These are phyloP conservation scores for Spodoptera littoralis DNA, from an alignment of 2,888 invertebrate genomes.

Conservation along the genomic window DNA sequence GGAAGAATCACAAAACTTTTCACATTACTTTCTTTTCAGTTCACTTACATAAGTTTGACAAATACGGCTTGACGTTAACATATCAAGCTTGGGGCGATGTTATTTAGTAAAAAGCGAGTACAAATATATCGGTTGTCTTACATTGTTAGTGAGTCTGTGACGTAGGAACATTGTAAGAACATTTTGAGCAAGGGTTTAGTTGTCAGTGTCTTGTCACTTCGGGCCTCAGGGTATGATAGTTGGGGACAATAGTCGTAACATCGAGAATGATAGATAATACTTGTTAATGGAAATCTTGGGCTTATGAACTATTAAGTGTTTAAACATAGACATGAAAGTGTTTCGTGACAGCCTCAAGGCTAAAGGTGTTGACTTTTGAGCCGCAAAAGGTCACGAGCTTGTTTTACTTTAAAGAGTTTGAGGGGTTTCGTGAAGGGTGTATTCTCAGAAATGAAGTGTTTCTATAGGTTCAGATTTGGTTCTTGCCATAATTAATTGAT, in stretches of 20 bases:
- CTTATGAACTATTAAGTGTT: conserved; percentile 51
- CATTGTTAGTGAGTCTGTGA: conserved; percentile 71
- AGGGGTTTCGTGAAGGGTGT: neutral
- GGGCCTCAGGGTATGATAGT: conserved; percentile 70
- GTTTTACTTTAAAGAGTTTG: conserved; percentile 17
- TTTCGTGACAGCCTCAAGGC: conserved; percentile 16
- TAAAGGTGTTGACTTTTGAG: conserved; percentile 15
- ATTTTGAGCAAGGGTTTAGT: conserved; percentile 64
- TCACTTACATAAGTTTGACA: conserved; percentile 49
- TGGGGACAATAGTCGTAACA: conserved; percentile 59
- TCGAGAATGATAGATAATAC: conserved; percentile 57
- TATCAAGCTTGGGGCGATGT: conserved; percentile 41
- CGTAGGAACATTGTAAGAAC: conserved; percentile 41
- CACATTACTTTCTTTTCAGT: conserved; percentile 53
- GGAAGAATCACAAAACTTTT: conserved; percentile 44
- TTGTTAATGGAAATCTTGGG: conserved; percentile 56
- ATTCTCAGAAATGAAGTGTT: too few species aligned
- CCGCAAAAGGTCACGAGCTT: conserved; percentile 6
- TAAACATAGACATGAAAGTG: conserved; percentile 34
- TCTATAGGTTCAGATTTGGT: too few species aligned
- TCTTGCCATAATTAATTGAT: too few species aligned
- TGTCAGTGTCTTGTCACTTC: conserved; percentile 72
- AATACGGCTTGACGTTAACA: conserved; percentile 52
- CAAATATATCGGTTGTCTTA: conserved; percentile 59
- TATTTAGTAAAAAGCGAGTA: conserved; percentile 50